Evolutionary conservation across 2,888 invertebrate genomes (phyloP).

Genomic region (Drosophila melanosoma): DNA sequence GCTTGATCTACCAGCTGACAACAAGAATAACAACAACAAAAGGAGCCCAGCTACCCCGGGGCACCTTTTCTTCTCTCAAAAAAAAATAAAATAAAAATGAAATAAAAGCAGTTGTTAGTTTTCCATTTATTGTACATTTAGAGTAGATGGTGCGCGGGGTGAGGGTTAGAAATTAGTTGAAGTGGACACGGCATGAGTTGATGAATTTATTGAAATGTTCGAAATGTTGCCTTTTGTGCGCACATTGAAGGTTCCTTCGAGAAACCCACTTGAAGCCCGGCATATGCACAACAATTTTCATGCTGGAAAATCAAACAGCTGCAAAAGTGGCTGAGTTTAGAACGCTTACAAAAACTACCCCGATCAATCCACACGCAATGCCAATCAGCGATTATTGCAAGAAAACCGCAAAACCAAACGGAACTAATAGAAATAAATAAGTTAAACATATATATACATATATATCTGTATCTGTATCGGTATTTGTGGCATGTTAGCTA

Average conservation of each 20-base stretch:
- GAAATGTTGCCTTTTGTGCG: slow-evolving; percentile 48
- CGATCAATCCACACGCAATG: slow-evolving; percentile 35
- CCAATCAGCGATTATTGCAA: slow-evolving; percentile 34
- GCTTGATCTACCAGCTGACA: slow-evolving; percentile 63
- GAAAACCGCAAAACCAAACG: slow-evolving; percentile 33
- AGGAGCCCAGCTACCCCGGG: slow-evolving; percentile 37
- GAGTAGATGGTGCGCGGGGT: slow-evolving; percentile 13
- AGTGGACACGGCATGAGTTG: slow-evolving; percentile 66
- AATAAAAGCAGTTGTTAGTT: slow-evolving; percentile 74
- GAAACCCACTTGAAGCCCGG: slow-evolving; percentile 38
- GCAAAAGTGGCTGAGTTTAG: slow-evolving; percentile 46
- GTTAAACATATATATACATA: not conserved
- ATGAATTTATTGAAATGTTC: slow-evolving; percentile 76
- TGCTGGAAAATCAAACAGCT: slow-evolving; percentile 72
- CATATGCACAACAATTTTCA: slow-evolving; percentile 68
- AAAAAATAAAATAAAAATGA: slow-evolving; percentile 30
- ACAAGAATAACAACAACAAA: slow-evolving; percentile 32
- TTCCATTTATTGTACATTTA: slow-evolving; percentile 77
- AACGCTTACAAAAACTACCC: slow-evolving; percentile 38
- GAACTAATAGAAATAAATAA: not conserved
- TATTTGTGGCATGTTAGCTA: slow-evolving; percentile 48
- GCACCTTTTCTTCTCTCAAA: slow-evolving; percentile 25
- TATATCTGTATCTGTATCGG: not conserved
- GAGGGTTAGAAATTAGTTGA: slow-evolving; percentile 68
- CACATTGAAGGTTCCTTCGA: slow-evolving; percentile 8